Base-by-base conservation (phyloP, 2,888 invertebrate genomes). In the Hirudinaria manillensis region DNA sequence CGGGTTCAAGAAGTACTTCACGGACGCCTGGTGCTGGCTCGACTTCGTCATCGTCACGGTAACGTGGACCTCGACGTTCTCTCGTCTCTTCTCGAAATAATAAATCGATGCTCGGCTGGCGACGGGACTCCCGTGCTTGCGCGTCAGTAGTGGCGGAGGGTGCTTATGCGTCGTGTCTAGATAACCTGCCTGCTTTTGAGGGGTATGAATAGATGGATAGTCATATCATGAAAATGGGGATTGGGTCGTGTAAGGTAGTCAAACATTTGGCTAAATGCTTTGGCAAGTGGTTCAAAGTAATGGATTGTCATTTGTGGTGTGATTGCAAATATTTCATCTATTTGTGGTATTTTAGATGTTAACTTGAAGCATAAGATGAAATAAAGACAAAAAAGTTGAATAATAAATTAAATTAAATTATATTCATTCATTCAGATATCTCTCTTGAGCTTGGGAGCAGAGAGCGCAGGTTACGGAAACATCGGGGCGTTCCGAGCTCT, bases 401-500 rank as follows among this genome's bases (percentile, higher is more conserved):
- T n/a, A n/a, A n/a, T n/a, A n/a, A n/a, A n/a, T n/a, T n/a, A n/a
- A 24, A 24, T 19, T 13, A 66, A 16, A 66, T 66, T 66, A 10
- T 10, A 16, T 16, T 24, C 13, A 66, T 13, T 10, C 32, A 16
- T 74, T 4, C 76, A 80, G 80, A 91, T 93, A 85, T 93, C 93
- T 86, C 90, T 93, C 88, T 90, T 93, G 88, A 93, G 93, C 90
- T 89, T 93, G 89, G 91, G 90, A 80, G 92, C 92, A 82, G 91
- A 91, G 86, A 90, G 90, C 89, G 89, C 91, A 65, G 92, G 92
- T 3, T 73, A 77, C 36, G 94, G 93, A 87, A 93, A 94, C 88
- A 94, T 97, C 89, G 94, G 94, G 89, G 94, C 96, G 88, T 95
- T 97, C 91, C 95, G 95, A 91, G 95, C 96, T 86, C 94, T 97